phyloP scores from a whole-genome alignment of 2,888 invertebrate species.

The Himalopsyche kuldschensis region DNA sequence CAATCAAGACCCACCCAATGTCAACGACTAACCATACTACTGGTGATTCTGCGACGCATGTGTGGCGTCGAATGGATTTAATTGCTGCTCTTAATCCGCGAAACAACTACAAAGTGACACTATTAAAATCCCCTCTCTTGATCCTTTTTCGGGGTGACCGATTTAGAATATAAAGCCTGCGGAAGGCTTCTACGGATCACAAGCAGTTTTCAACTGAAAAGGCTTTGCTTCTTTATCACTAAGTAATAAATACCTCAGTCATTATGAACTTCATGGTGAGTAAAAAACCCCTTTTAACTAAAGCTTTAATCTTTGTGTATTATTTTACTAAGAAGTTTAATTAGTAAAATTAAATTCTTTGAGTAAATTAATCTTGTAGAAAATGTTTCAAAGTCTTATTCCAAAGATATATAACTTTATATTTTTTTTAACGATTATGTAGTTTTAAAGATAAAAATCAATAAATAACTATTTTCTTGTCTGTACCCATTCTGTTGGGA shows the following conservation, averaged over 20 bases:
- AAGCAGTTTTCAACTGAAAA: slow-evolving; percentile 16
- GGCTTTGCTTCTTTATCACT: not conserved
- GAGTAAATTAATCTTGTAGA: not conserved
- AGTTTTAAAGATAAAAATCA: too few relatives aligned
- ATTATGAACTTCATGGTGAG: slow-evolving; percentile 13
- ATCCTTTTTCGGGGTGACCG: not conserved
- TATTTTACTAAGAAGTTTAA: too few relatives aligned
- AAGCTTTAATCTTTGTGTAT: not conserved
- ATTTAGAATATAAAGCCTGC: not conserved
- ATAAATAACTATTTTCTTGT: not conserved
- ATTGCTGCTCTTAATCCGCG: not conserved
- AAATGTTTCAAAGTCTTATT: too few relatives aligned
- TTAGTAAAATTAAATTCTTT: not conserved
- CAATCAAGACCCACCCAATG: too few relatives aligned
- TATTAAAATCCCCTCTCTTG: not conserved
- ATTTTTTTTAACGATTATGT: too few relatives aligned
- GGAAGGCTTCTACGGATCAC: not conserved
- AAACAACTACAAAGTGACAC: not conserved
- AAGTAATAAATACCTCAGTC: not conserved
- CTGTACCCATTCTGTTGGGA: not conserved
- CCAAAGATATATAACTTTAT: too few relatives aligned
- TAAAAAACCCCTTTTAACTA: not conserved
- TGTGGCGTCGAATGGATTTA: too few relatives aligned
- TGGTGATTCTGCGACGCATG: too few relatives aligned
- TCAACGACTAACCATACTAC: not conserved